These are phyloP conservation scores for Leuctra nigra DNA, from an alignment of 2,888 invertebrate genomes.

Conservation along the genomic window DNA sequence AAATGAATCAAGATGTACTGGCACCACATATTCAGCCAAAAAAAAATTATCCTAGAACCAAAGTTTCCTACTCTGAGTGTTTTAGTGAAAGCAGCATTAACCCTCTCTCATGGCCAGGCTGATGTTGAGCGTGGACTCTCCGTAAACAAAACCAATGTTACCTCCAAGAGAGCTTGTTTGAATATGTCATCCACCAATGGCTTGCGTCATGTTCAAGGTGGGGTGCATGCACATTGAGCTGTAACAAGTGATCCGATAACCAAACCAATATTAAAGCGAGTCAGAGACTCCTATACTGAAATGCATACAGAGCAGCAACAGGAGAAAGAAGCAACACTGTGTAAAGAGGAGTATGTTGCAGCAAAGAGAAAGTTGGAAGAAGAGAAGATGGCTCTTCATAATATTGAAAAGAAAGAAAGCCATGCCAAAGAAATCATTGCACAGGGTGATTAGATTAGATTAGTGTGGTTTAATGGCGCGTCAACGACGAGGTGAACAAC, in stretches of 20 bases:
- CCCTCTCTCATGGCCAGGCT: slow-evolving; percentile 11
- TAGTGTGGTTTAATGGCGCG: too few relatives aligned
- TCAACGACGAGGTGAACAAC: not conserved
- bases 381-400: not conserved
- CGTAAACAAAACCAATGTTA: not conserved
- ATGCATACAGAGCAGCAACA: too few relatives aligned
- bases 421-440: not conserved
- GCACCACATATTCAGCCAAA: too few relatives aligned
- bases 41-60: not conserved
- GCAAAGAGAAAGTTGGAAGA: not conserved
- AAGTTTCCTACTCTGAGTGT: not conserved
- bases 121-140: not conserved
- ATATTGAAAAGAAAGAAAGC: not conserved
- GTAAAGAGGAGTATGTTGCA: not conserved
- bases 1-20: too few relatives aligned
- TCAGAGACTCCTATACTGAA: too few relatives aligned
- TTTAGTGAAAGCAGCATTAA: not conserved
- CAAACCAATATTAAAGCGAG: not conserved
- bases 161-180: not conserved
- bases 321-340: not conserved
- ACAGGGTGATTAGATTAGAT: not conserved
- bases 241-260: not conserved
- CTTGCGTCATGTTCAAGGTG: not conserved
- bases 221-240: not conserved
- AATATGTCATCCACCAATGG: not conserved